Evolutionary conservation across 1,140 invertebrate species (phyloP), one percentile per base, ranked within the genome.

Genomic region (Elymnias hypermnestra): DNA sequence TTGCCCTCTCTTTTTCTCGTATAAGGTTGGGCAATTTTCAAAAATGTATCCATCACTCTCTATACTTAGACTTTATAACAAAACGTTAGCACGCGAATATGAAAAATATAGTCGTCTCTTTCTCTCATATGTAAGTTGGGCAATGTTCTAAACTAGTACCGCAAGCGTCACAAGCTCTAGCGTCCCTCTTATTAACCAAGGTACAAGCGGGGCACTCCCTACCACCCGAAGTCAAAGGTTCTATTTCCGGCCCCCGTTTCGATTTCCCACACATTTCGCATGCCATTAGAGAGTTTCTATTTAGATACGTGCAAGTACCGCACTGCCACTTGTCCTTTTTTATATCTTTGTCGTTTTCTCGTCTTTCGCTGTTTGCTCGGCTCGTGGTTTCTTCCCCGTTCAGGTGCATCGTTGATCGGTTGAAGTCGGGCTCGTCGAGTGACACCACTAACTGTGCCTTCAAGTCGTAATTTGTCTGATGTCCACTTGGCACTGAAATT

Each of bases 211-310:
- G 90, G 66, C 94, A 95, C 65, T 94, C 90, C 19, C 91, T 88
- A 0, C 93, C 93, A 0, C 93, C 93, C 18, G 92, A 92, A 2
- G 90, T 90, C 14, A 94, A 83, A 1, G 92, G 91, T 47, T 89
- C 86, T 8, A 88, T 87, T 60, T 92, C 90, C 3, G 90, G 88
- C 0, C 90, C 90, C 12, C 71, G 67, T 39, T 88, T 87, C 23
- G 83, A 65, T 56, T 94, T 94, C 2, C 90, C 89, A 62, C 94
- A 95, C 89, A 94, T 94, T 48, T 94, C 92, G 71, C 94, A 95
- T 17, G 92, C 92, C 3, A 89, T 86, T 25, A 72, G 72, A 0
- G 68, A 53, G 1, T 58, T 54, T 5, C 69, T 56, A 65, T 95
- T 95, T 2, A 92, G 65, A 76, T 87, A 94, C 1, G 93, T 94